These are phyloP conservation scores for Uromys caudimaculatus DNA, from an alignment of 2,797 vertebrate species.

Conservation along the genomic window DNA sequence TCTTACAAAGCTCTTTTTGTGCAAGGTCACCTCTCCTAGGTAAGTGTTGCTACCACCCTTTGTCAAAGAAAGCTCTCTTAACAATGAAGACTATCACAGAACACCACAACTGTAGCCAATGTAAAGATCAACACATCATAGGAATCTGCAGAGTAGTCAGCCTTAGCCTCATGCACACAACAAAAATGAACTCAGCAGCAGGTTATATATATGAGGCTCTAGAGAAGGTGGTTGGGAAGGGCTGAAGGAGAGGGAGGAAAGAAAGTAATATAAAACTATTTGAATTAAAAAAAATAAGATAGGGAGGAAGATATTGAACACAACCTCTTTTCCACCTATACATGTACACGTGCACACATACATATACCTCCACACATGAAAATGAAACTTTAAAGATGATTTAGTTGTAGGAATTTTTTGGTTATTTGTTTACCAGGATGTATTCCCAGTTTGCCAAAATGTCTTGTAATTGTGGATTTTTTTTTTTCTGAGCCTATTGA, in stretches of 20 bases:
- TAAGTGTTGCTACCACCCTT: background rate
- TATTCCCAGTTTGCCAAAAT: slow-evolving; percentile 15
- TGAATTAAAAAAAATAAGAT: background rate
- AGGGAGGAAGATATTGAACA: too few relatives aligned
- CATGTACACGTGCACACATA: background rate
- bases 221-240: background rate
- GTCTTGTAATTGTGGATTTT: background rate
- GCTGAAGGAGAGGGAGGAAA: background rate
- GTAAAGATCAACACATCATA: background rate
- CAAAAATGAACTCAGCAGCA: background rate
- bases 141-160: background rate
- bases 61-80: background rate
- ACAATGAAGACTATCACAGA: background rate
- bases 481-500: slow-evolving; percentile 7
- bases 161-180: background rate
- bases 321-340: background rate
- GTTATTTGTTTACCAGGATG: background rate
- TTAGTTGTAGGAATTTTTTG: background rate
- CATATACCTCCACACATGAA: background rate
- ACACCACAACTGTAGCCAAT: background rate
- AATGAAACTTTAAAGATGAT: background rate
- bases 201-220: background rate
- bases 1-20: background rate
- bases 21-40: background rate
- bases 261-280: background rate